Conservation (phyloP, 2,113 vertebrate genomes). For the Ochotona princeps region DNA sequence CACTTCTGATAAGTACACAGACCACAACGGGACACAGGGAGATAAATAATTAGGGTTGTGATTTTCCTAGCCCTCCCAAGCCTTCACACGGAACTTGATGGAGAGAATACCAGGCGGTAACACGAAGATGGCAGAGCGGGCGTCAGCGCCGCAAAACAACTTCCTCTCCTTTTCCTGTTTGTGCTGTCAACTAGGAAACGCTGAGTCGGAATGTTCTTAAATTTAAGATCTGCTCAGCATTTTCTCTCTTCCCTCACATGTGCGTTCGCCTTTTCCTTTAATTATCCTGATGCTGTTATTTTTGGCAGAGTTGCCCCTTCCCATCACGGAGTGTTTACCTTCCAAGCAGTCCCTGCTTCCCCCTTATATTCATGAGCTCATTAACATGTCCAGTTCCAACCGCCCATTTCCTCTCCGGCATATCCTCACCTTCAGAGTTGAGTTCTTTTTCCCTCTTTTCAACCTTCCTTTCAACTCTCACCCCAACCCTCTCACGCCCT, state of each 20-base stretch:
- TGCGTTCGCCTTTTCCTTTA: conserved; percentile 79
- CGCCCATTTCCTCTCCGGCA: conserved; percentile 58
- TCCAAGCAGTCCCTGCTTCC: conserved; percentile 77
- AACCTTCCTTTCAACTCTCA: conserved; percentile 81
- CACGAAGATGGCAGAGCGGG: not conserved
- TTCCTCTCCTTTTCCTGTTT: conserved; percentile 80
- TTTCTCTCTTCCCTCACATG: conserved; percentile 79
- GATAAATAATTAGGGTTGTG: conserved; percentile 49
- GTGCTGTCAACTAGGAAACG: conserved; percentile 63
- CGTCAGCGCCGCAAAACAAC: conserved; percentile 35
- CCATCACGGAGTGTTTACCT: conserved; percentile 80
- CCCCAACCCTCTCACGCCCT: conserved; percentile 79
- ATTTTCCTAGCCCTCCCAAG: conserved; percentile 57
- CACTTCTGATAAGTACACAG: conserved; percentile 2
- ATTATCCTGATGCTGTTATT: conserved; percentile 84
- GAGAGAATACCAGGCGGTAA: conserved; percentile 70
- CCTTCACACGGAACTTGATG: conserved; percentile 61
- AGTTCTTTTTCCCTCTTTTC: conserved; percentile 80
- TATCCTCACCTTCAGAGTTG: conserved; percentile 81
- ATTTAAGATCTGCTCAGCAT: conserved; percentile 70
- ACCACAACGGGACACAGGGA: not conserved
- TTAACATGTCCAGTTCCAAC: conserved; percentile 75
- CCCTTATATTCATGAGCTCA: conserved; percentile 77
- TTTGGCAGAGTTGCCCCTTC: conserved; percentile 78
- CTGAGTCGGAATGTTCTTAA: conserved; percentile 72